phyloP scores from a whole-genome alignment of 2,797 vertebrate species.

The Semotilus atromaculatus region DNA sequence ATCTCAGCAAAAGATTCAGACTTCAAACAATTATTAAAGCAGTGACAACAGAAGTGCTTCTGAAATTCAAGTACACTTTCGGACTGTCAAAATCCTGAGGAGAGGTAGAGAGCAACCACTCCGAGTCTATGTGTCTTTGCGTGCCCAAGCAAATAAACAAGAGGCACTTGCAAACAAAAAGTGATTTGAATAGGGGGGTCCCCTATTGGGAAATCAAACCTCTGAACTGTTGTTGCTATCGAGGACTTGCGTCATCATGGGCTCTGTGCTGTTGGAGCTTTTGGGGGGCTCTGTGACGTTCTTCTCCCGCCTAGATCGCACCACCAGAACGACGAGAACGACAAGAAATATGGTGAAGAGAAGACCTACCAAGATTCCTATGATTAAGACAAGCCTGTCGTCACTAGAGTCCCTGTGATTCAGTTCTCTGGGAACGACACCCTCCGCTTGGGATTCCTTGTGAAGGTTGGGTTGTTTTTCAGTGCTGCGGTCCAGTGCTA shows the following conservation, averaged over 20 bases:
- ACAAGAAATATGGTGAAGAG: constrained; percentile 80
- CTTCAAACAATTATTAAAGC: constrained; percentile 32
- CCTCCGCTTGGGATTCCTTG: constrained; percentile 69
- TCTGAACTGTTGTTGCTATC: constrained; percentile 86
- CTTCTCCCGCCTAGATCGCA: constrained; percentile 76
- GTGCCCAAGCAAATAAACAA: constrained; percentile 66
- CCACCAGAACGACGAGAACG: constrained; percentile 70
- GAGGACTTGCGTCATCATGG: constrained; percentile 79
- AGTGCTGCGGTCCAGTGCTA: constrained; percentile 81
- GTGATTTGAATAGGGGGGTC: constrained; percentile 33
- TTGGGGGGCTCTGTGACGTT: constrained; percentile 65
- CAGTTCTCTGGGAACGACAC: constrained; percentile 77
- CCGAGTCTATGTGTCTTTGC: constrained; percentile 17
- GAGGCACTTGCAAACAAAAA: constrained; percentile 78
- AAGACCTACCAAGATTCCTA: constrained; percentile 77
- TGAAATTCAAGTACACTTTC: constrained; percentile 74
- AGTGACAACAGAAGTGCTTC: constrained; percentile 59
- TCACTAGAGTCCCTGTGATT: constrained; percentile 66
- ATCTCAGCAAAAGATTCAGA: constrained; percentile 44
- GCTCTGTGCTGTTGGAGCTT: constrained; percentile 78
- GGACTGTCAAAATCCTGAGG: constrained; percentile 60
- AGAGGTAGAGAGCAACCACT: constrained; percentile 27
- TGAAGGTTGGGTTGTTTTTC: constrained; percentile 63
- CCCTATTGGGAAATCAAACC: constrained; percentile 77
- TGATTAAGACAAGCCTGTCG: constrained; percentile 73